Evolutionary conservation across 2,797 vertebrate genomes (phyloP).

Genomic region (Lutra lutra): DNA sequence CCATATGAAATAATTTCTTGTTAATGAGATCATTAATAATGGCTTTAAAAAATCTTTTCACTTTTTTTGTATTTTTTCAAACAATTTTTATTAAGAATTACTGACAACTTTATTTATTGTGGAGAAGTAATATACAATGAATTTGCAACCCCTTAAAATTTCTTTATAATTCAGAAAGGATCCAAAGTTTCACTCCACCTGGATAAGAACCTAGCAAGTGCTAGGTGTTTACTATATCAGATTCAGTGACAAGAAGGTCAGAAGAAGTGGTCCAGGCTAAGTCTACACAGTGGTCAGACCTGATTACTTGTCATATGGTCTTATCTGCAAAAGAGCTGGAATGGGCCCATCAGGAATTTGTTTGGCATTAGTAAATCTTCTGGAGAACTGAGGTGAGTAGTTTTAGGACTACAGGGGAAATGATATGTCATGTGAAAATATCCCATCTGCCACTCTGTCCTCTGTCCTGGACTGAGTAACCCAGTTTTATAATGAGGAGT

Average conservation of each 20-base stretch:
- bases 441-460: neutral
- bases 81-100: neutral
- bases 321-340: neutral
- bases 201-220: neutral
- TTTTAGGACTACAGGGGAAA: neutral
- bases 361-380: neutral
- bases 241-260: neutral
- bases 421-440: neutral
- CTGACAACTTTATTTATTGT: constrained; percentile 22
- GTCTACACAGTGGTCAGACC: neutral
- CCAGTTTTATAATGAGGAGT: neutral
- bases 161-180: neutral
- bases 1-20: neutral
- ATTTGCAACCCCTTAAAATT: neutral
- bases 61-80: constrained; percentile 19
- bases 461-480: neutral
- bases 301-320: neutral
- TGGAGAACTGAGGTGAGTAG: neutral
- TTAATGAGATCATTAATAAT: neutral
- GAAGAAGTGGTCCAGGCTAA: neutral
- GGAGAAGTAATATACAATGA: neutral
- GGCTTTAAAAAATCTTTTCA: neutral
- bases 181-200: neutral
- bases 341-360: neutral
- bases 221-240: neutral